Percentiles rank a stretch among this genome's conserved stretches.
phyloP scores from a whole-genome alignment of 2,888 invertebrate genomes.

The Ornithoptera priamus region DNA sequence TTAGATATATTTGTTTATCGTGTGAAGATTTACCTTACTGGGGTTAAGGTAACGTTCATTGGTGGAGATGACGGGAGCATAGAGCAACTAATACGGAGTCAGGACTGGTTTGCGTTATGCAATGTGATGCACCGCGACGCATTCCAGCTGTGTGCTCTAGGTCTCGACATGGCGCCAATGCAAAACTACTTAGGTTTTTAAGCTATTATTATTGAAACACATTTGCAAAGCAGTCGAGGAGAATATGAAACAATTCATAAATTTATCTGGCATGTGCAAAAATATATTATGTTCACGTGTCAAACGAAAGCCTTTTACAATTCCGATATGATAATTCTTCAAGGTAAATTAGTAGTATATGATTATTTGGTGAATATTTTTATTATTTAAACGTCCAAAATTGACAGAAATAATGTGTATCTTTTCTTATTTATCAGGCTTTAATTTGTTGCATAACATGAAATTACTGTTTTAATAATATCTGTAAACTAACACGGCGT shows the following conservation, averaged over 20 bases:
- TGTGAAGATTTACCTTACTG: background rate
- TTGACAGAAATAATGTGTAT: too few species aligned
- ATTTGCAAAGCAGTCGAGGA: background rate
- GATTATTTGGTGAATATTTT: too few species aligned
- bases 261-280: background rate
- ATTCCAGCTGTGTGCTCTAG: constrained; percentile 33
- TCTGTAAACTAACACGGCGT: background rate
- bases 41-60: constrained; percentile 35
- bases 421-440: too few species aligned
- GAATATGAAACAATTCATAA: background rate
- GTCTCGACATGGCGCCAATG: constrained; percentile 33
- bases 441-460: too few species aligned
- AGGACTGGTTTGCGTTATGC: constrained; percentile 67
- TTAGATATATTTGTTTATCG: background rate
- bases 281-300: background rate
- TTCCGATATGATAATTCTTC: background rate
- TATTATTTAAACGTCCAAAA: too few species aligned
- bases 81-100: constrained; percentile 34
- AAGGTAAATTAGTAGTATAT: too few species aligned
- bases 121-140: constrained; percentile 48
- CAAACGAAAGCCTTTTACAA: background rate
- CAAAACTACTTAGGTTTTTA: constrained; percentile 7
- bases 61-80: constrained; percentile 36
- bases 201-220: background rate
- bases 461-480: background rate